These are phyloP conservation scores for Gasterosteus nipponicus DNA, from an alignment of 2,113 vertebrate species.

Conservation along the genomic window DNA sequence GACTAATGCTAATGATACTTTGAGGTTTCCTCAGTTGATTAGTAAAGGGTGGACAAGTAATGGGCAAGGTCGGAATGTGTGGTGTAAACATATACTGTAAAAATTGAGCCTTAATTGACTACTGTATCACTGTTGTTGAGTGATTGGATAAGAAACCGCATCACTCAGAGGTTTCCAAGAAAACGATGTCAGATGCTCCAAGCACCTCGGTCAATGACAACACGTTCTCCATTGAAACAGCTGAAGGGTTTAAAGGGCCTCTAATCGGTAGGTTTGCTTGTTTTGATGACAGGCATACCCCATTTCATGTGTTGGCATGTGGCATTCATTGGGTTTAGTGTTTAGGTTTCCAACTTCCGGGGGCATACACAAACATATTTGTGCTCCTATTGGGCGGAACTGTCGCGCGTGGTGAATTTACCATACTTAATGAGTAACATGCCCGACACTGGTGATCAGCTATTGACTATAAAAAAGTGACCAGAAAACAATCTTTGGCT, in stretches of 20 bases:
- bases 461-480: not conserved
- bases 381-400: too few relatives aligned
- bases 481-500: too few relatives aligned
- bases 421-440: too few relatives aligned
- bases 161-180: not conserved
- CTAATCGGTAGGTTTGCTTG: not conserved
- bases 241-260: not conserved
- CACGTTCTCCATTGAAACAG: not conserved
- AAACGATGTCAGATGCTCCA: not conserved
- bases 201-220: not conserved
- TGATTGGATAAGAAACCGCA: not conserved
- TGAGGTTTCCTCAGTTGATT: slow-evolving; percentile 36
- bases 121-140: not conserved
- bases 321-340: not conserved
- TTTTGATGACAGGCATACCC: not conserved
- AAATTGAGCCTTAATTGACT: not conserved
- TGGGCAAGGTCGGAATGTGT: not conserved
- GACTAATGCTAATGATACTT: not conserved
- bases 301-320: not conserved
- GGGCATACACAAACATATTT: too few relatives aligned
- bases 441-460: not conserved
- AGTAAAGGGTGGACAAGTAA: not conserved
- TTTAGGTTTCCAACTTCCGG: not conserved
- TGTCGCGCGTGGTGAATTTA: too few relatives aligned
- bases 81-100: not conserved